Evolutionary conservation across 2,888 invertebrate genomes (phyloP), one percentile per base, ranked within the genome.

Genomic region (Cremastinae sp.): DNA sequence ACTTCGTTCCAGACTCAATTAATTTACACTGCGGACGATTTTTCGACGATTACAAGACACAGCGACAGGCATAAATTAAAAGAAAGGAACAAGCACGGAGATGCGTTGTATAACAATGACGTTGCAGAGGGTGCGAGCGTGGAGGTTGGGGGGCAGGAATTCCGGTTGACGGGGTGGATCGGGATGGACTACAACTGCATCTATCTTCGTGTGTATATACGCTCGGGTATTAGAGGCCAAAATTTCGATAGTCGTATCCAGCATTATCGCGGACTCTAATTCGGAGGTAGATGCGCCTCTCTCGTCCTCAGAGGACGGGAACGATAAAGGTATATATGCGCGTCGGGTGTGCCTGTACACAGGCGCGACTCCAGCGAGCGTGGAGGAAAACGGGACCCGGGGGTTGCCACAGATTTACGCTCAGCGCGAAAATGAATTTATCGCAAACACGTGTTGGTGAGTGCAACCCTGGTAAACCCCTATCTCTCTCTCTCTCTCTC

Each of bases 401-500:
- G 65, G 61, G 69, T 61, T 69, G 73, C 73, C 70, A 53, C 76
- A 76, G 73, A 76, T 76, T 76, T 76, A 76, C 76, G 69, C 73
- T 59, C 69, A 41, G 76, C 59, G 76, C 49, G 76, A 76, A 76
- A 76, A 76, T 76, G 76, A 76, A 76, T 76, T 76, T 76, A 76
- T 76, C 76, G 76, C 73, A 73, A 76, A 76, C 76, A 76, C 76
- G 76, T 76, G 76, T 76, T 61, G 65, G 76, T 73, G 76, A 76
- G 41, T 51, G 68, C 56, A 37, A 69, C 65, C 64, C 68, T 75
- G 66, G 74, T 68, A 74, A 69, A 76, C 43, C 53, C 35, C 61
- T 43, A 43, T 35, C 16, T 41, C 12, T 20, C 53, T 58, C 39
- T 49, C 3, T 39, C 55, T 47, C 55, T 37, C 45, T 70, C 47